Conservation (phyloP, 2,888 invertebrate genomes). For the Cybosia mesomella region DNA sequence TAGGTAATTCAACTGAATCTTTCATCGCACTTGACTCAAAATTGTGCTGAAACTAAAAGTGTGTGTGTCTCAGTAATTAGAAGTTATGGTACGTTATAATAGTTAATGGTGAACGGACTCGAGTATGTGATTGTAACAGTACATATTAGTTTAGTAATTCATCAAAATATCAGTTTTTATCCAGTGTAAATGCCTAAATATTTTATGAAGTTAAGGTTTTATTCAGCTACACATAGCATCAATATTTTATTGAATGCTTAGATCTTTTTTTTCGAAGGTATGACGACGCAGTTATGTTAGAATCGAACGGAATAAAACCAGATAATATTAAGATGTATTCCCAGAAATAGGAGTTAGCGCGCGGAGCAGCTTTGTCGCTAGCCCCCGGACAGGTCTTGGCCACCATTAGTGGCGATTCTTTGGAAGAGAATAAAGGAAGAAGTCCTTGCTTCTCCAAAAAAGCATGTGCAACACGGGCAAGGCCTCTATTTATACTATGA, state of each 20-base stretch:
- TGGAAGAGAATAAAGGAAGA: neutral
- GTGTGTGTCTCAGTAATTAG: conserved; percentile 44
- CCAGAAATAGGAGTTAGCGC: neutral
- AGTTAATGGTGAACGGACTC: conserved; percentile 38
- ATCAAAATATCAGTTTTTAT: conserved; percentile 46
- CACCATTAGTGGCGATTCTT: neutral
- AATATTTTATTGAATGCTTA: neutral
- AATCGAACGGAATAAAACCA: neutral
- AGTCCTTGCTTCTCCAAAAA: neutral
- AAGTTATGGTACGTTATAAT: conserved; percentile 39
- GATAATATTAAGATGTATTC: neutral
- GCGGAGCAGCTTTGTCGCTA: neutral
- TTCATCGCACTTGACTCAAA: conserved; percentile 40
- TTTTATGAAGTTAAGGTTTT: conserved; percentile 34
- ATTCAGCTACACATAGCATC: conserved; percentile 16
- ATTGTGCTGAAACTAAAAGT: conserved; percentile 38
- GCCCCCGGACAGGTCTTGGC: neutral
- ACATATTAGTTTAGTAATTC: conserved; percentile 45
- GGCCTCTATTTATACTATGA: neutral
- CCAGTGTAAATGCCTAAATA: conserved; percentile 52
- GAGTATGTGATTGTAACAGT: conserved; percentile 42
- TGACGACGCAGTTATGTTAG: neutral
- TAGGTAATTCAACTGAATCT: conserved; percentile 37
- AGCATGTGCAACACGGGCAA: neutral
- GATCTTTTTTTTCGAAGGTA: neutral